Base-by-base conservation (phyloP, 1,140 invertebrate species). In the Pseudomyrmex cubaensis region DNA sequence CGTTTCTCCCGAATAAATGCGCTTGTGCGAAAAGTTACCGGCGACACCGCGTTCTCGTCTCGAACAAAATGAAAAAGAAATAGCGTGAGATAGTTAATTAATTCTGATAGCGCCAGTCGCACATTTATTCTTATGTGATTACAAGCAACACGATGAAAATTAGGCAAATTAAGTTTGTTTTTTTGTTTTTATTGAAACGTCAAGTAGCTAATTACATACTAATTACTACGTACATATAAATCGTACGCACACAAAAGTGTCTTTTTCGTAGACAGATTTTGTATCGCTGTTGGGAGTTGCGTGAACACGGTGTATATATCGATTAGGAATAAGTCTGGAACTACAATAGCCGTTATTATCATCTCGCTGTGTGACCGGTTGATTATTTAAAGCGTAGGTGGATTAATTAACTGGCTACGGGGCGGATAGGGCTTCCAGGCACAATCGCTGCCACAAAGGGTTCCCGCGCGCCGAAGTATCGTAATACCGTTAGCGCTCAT, bases 1-100 rank as follows among this genome's bases (percentile, higher is more conserved):
- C 50, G 48, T 83, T 83, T 15, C 84, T 82, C 35, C 35, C 50
- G 90, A 89, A 91, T 90, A 90, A 89, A 90, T 82, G 72, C 56
- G 73, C 22, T 72, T 35, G 73, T 57, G 72, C 73, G 83, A 84
- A 84, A 62, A 84, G 83, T 13, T 22, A 56, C 8, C 8, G 57
- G n/a, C 13, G 57, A 35, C 35, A 35, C 0, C n/a, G 48, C n/a
- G 64, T 54, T 22, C 56, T 50, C 61, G 75, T 84, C 64, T 44
- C 17, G 35, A 13, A 57, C 50, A 64, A 86, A 83, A 25, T 52
- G 56, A 54, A 5, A 54, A 83, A 57, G 52, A 46, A 63, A 59
- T 22, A 25, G 61, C 52, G 22, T 57, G 35, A 22, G 52, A 62
- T 64, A 82, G 85, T 85, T 85, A 80, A 86, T 86, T 63, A 80